Evolutionary conservation across 2,797 vertebrate species (phyloP).

Genomic region (Dicrostonyx torquatus): DNA sequence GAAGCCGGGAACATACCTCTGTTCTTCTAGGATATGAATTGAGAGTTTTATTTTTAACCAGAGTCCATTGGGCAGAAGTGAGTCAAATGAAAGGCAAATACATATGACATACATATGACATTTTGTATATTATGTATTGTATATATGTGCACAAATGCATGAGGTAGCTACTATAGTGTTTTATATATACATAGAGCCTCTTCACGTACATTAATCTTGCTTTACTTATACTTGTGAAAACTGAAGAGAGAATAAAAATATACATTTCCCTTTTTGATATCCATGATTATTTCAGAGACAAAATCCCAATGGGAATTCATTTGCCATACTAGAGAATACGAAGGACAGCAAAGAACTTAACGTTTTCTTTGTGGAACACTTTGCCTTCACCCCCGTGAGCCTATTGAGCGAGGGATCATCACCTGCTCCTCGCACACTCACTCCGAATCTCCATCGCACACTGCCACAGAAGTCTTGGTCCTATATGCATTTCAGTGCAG

Average conservation of each 20-base stretch:
- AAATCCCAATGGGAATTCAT: background rate
- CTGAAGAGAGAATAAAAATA: constrained; percentile 24
- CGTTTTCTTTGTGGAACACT: background rate
- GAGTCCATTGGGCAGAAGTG: background rate
- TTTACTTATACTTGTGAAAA: constrained; percentile 27
- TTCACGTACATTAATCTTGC: background rate
- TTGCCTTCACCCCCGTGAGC: background rate
- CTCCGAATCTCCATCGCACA: background rate
- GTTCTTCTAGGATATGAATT: background rate
- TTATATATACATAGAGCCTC: background rate
- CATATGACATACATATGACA: background rate
- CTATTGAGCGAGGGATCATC: background rate
- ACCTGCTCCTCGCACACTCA: background rate
- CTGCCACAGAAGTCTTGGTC: background rate
- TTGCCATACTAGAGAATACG: background rate
- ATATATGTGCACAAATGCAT: background rate
- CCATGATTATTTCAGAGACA: constrained; percentile 3
- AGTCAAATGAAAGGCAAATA: background rate
- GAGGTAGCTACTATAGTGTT: background rate
- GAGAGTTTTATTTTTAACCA: constrained; percentile 8
- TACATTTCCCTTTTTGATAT: constrained; percentile 12
- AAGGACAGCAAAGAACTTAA: background rate
- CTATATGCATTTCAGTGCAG: background rate
- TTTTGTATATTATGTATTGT: background rate
- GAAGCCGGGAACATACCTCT: background rate